Conservation (phyloP, 2,113 vertebrate species). For the Gnathonemus longibarbis region DNA sequence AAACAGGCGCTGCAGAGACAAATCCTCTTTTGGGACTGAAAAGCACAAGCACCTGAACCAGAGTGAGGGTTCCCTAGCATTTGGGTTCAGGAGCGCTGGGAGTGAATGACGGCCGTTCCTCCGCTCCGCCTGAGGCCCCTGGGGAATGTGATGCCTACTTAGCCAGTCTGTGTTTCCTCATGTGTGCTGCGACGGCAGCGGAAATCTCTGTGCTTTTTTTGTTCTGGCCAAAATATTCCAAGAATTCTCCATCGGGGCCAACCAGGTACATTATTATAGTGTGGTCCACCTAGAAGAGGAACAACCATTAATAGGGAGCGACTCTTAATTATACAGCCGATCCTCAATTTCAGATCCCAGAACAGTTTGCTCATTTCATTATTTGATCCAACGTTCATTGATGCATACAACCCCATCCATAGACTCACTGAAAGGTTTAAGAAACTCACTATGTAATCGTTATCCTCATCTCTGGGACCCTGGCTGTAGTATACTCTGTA, state of each 20-base stretch:
- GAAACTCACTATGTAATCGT: constrained; percentile 91
- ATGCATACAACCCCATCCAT: background rate
- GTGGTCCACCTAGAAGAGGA: constrained; percentile 78
- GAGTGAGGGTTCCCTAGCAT: background rate
- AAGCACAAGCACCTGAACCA: background rate
- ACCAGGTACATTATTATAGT: constrained; percentile 98
- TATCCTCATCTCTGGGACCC: constrained; percentile 91
- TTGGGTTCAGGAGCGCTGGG: background rate
- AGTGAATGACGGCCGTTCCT: background rate
- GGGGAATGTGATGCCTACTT: constrained; percentile 29
- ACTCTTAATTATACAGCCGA: background rate
- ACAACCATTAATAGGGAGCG: background rate
- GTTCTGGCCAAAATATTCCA: constrained; percentile 93
- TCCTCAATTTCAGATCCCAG: background rate
- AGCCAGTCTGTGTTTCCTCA: constrained; percentile 69
- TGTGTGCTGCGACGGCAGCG: constrained; percentile 69
- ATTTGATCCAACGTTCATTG: background rate
- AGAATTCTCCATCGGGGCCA: constrained; percentile 78
- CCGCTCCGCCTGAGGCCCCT: background rate
- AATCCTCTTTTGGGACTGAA: background rate
- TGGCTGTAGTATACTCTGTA: constrained; percentile 92
- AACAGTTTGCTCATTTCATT: background rate
- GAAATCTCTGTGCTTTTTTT: constrained; percentile 77
- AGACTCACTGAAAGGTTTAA: background rate
- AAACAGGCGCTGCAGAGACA: background rate